Percentiles rank a stretch among this genome's conserved stretches.
These are phyloP conservation scores for Dolichomitus sp. DNA, from an alignment of 2,888 invertebrate species.

Conservation along the genomic window DNA sequence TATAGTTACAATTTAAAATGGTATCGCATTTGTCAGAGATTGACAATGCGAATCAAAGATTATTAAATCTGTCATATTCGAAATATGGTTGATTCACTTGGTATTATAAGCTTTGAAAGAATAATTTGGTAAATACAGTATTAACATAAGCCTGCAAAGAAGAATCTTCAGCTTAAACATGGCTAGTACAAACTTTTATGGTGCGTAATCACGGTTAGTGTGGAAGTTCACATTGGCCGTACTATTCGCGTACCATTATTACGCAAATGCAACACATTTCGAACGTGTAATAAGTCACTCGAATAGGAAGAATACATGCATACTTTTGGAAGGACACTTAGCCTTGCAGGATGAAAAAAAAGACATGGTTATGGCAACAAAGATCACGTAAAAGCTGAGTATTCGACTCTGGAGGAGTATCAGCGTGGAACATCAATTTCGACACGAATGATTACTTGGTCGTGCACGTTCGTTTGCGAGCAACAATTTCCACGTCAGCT, in stretches of 20 bases:
- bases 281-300: background rate
- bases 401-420: background rate
- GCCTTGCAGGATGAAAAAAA: background rate
- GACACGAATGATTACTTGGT: constrained; percentile 1
- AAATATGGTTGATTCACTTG: background rate
- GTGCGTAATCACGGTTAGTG: too few relatives aligned
- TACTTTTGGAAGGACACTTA: background rate
- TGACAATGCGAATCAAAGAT: background rate
- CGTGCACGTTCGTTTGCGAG: constrained; percentile 6
- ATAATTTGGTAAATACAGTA: background rate
- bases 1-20: background rate
- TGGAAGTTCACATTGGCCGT: too few relatives aligned
- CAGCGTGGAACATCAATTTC: constrained; percentile 9
- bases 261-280: background rate
- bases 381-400: constrained; percentile 9
- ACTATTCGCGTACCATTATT: background rate
- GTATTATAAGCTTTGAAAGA: background rate
- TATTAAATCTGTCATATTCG: background rate
- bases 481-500: constrained; percentile 30
- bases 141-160: too few relatives aligned
- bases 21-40: background rate
- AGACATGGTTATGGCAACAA: background rate
- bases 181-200: too few relatives aligned
- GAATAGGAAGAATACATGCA: background rate
- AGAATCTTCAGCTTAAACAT: too few relatives aligned